Base-by-base conservation (phyloP, 2,797 vertebrate genomes). In the Manis crassicaudata region DNA sequence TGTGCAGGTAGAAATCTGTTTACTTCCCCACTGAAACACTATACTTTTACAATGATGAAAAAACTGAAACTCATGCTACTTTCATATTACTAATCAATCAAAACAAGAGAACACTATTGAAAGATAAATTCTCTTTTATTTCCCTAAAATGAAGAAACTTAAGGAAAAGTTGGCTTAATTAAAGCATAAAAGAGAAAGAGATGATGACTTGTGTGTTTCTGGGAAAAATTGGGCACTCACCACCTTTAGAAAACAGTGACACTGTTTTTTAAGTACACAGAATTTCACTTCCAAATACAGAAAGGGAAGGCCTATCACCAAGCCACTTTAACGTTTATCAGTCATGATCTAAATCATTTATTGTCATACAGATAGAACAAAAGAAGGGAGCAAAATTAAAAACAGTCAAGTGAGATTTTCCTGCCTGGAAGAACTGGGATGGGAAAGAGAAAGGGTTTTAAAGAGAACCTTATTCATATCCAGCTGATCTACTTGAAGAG, bases 221-320 rank as follows among this genome's bases (percentile, higher is more conserved):
- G 21, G 52, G 60, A 32, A 35, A 92, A 95, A 68, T 0, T 35
- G 72, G 52, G 32, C 3, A 68, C 21, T 67, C 50, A 16, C 23
- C 65, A 40, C 37, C 20, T 52, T 65, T 18, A 90, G 46, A 96
- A 32, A 62, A 25, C 77, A 54, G 58, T 35, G 37, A 67, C 27
- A 40, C 13, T 43, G 32, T 76, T 37, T 76, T 70, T 88, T 92
- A 6, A 73, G 32, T 65, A 60, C 16, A 90, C 10, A 32, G 63
- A 91, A 94, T 60, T 92, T 95, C 9, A 80, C 81, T 95, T 88
- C 85, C 62, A 95, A 97, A 95, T 37, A 56, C 0, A 90, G 62
- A 72, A 2, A 75, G 14, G 40, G 25, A 25, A 54, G 0, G 16
- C 25, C 13, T 4, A 60, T 23, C n/a, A 73, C 2, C 62, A 92